phyloP scores from a whole-genome alignment of 2,113 vertebrate genomes.

The Aldabrachelys gigantea region DNA sequence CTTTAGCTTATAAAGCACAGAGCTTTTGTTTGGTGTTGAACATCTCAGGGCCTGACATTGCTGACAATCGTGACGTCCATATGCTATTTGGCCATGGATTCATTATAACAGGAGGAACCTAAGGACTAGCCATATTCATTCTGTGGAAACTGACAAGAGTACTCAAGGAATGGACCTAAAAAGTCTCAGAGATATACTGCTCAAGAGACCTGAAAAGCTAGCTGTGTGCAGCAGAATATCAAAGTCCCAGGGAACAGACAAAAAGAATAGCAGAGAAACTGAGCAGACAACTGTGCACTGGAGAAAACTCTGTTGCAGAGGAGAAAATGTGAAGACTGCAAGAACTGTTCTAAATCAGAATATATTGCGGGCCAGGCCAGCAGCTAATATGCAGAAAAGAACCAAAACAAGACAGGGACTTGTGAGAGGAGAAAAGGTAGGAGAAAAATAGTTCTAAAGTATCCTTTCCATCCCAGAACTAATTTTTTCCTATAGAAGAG shows the following conservation, averaged over 20 bases:
- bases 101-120: neutral
- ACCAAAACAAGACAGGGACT: neutral
- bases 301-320: neutral
- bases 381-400: neutral
- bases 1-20: neutral
- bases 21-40: neutral
- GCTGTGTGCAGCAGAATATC: neutral
- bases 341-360: neutral
- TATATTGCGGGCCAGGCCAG: neutral
- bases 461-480: neutral
- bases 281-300: neutral
- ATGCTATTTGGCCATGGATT: neutral
- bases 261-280: fast-evolving
- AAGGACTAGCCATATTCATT: neutral
- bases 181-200: neutral
- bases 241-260: neutral
- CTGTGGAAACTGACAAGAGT: neutral
- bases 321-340: neutral
- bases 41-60: neutral
- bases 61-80: neutral
- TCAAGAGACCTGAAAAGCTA: neutral
- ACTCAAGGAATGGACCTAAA: neutral
- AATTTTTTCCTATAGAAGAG: neutral
- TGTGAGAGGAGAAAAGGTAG: neutral
- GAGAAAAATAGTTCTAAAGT: neutral